Percentiles rank a stretch among this genome's conserved stretches.
Evolutionary conservation across 2,888 invertebrate genomes (phyloP).

Genomic region (Tipula helvola): DNA sequence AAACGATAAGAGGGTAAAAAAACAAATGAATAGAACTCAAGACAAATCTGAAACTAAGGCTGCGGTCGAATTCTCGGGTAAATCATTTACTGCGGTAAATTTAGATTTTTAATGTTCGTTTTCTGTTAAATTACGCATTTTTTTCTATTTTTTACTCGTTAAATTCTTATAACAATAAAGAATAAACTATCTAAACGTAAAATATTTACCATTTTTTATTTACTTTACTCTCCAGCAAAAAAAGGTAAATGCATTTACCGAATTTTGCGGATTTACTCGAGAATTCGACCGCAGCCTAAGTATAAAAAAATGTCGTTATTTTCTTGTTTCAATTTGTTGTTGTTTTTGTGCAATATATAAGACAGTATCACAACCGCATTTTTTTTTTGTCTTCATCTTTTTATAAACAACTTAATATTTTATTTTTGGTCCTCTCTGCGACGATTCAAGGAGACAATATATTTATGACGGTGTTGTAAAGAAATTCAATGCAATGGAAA

Average conservation of each 20-base stretch:
- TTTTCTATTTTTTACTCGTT: too few relatives aligned
- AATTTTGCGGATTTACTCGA: too few relatives aligned
- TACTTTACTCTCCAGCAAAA: too few relatives aligned
- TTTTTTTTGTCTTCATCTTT: not conserved
- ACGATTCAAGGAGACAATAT: not conserved
- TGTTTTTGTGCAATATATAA: not conserved
- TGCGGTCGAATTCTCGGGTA: too few relatives aligned
- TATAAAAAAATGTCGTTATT: constrained; percentile 5
- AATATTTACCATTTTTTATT: too few relatives aligned
- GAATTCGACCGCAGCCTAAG: too few relatives aligned
- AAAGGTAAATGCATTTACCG: too few relatives aligned
- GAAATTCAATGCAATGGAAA: not conserved
- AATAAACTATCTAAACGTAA: too few relatives aligned
- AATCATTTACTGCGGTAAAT: too few relatives aligned
- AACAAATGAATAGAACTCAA: not conserved
- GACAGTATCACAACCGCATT: constrained; percentile 6
- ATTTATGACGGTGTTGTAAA: not conserved
- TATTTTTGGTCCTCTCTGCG: not conserved
- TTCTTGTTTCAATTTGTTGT: not conserved
- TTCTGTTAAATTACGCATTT: too few relatives aligned
- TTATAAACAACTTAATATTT: not conserved
- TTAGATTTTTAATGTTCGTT: too few relatives aligned
- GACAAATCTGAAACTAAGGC: not conserved
- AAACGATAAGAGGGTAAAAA: constrained; percentile 22
- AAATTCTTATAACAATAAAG: too few relatives aligned